Evolutionary conservation across 2,113 vertebrate genomes (phyloP).

Genomic region (Nycticryphes semicollaris): DNA sequence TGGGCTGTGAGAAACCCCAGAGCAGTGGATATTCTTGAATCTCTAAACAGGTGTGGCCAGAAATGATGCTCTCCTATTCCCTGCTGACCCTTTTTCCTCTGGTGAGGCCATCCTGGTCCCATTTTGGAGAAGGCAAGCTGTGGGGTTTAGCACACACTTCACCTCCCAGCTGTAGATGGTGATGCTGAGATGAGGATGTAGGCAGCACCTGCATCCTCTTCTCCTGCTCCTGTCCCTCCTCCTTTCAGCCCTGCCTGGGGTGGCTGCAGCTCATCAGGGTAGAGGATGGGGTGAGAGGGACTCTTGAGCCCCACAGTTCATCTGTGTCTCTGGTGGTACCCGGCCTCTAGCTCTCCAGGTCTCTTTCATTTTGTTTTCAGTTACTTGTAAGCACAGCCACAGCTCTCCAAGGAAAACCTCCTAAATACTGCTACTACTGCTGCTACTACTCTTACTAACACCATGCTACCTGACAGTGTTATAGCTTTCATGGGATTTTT

Average conservation of each 20-base stretch:
- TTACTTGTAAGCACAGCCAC: not conserved
- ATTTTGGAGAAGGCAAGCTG: not conserved
- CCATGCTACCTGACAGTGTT: fast-evolving
- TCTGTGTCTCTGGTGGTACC: not conserved
- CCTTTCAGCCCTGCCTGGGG: not conserved
- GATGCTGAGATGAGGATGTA: not conserved
- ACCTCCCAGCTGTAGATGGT: not conserved
- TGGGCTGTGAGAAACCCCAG: not conserved
- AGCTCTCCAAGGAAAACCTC: not conserved
- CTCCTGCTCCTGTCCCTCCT: not conserved
- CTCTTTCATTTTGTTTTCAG: not conserved
- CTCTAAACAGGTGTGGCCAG: fast-evolving
- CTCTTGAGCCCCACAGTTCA: fast-evolving
- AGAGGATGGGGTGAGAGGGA: not conserved
- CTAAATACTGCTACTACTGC: no score
- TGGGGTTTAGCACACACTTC: not conserved
- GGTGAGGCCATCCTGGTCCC: fast-evolving
- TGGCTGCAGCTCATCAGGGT: not conserved
- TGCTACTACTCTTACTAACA: not conserved
- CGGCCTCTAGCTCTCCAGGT: not conserved
- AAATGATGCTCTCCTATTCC: not conserved
- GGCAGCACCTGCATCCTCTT: not conserved
- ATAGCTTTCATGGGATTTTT: not conserved
- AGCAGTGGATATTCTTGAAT: not conserved
- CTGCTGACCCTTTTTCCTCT: not conserved